These are phyloP conservation scores for Percina caprodes DNA, from an alignment of 2,113 vertebrate genomes.

Conservation along the genomic window DNA sequence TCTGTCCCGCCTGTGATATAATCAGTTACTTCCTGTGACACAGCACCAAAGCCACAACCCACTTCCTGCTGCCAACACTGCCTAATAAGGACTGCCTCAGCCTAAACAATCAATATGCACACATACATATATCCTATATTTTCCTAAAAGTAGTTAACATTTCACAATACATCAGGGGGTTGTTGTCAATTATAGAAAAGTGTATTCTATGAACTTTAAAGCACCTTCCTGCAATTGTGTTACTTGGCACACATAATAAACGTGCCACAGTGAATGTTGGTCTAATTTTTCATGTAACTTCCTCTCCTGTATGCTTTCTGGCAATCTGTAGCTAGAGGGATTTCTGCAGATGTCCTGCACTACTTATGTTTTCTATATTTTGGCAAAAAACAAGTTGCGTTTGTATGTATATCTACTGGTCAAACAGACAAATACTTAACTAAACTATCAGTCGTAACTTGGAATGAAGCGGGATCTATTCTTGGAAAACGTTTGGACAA, in stretches of 20 bases:
- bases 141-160: constrained; percentile 9
- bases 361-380: background rate
- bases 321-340: background rate
- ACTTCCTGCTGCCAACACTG: constrained; percentile 81
- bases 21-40: constrained; percentile 84
- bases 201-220: constrained; percentile 34
- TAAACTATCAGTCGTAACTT: background rate
- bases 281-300: background rate
- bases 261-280: background rate
- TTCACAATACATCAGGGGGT: background rate
- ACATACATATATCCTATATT: constrained; percentile 20
- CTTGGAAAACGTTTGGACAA: background rate
- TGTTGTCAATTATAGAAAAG: constrained; percentile 19
- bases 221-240: constrained; percentile 52
- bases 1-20: constrained; percentile 79
- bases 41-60: constrained; percentile 69
- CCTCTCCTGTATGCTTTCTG: background rate
- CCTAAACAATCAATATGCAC: constrained; percentile 41
- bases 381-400: background rate
- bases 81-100: constrained; percentile 78
- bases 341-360: background rate
- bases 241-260: constrained; percentile 24
- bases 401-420: background rate
- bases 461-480: background rate
- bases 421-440: background rate